These are phyloP conservation scores for Martes martes DNA, from an alignment of 2,113 vertebrate species.

Conservation along the genomic window DNA sequence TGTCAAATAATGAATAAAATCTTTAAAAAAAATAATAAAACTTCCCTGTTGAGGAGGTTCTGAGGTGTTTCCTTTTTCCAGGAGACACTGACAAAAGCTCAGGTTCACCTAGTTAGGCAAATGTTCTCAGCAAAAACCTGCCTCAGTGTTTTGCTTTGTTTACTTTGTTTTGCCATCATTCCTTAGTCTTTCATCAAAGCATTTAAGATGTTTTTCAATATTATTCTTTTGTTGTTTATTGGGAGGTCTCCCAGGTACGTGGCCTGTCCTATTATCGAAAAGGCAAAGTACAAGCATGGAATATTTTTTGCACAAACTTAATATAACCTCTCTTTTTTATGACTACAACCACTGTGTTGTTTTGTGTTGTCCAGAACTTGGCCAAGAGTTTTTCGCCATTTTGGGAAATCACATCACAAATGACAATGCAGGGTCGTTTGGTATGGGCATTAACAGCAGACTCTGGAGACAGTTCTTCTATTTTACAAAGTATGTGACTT, in stretches of 20 bases:
- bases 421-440: not conserved
- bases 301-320: not conserved
- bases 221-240: not conserved
- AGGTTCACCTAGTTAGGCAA: not conserved
- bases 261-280: not conserved
- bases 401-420: not conserved
- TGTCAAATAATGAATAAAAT: no score
- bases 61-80: not conserved
- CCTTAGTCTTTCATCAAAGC: not conserved
- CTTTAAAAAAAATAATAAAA: not conserved
- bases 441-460: not conserved
- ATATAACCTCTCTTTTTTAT: not conserved
- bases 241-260: not conserved
- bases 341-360: not conserved
- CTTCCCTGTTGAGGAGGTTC: not conserved
- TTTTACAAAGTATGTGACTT: not conserved
- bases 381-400: not conserved
- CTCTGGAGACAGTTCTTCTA: not conserved
- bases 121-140: not conserved
- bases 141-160: not conserved
- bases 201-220: not conserved
- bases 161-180: not conserved
- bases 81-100: not conserved
- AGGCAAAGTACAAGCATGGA: not conserved
- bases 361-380: not conserved